Evolutionary conservation across 2,888 invertebrate genomes (phyloP).

Genomic region (Scaptomyza parva): DNA sequence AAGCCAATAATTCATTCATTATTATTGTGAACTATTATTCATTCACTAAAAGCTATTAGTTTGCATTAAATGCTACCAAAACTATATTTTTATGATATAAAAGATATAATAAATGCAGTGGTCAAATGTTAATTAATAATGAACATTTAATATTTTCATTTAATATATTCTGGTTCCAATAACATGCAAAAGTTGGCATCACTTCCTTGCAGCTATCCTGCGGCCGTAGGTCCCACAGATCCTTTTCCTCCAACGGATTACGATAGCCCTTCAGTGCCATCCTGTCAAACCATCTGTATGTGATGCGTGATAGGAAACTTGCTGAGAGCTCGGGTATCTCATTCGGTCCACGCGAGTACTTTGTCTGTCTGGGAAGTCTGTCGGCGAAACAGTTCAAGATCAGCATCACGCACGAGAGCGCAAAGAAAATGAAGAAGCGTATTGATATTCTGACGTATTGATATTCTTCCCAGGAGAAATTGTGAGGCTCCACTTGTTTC

Average conservation of each 20-base stretch:
- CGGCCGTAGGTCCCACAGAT: conserved; percentile 96
- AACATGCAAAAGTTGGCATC: conserved; percentile 92
- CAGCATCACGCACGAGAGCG: conserved; percentile 89
- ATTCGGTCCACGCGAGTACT: conserved; percentile 90
- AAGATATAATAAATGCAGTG: not conserved
- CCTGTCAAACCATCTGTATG: conserved; percentile 96
- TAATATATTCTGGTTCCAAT: conserved; percentile 91
- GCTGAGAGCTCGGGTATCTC: conserved; percentile 94
- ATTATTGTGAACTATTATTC: too few species aligned
- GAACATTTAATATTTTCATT: too few species aligned
- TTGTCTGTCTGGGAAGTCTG: conserved; percentile 88
- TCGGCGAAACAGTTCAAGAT: conserved; percentile 93
- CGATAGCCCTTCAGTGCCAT: conserved; percentile 94
- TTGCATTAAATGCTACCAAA: not conserved
- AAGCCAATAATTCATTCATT: conserved; percentile 19
- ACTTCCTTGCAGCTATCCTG: conserved; percentile 92
- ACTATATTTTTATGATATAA: not conserved
- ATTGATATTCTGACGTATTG: conserved; percentile 89
- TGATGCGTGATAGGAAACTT: conserved; percentile 93
- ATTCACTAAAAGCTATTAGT: not conserved
- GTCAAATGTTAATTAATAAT: not conserved
- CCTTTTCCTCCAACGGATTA: conserved; percentile 91
- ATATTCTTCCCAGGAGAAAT: conserved; percentile 87
- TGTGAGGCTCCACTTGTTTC: conserved; percentile 77
- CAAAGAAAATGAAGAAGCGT: conserved; percentile 93